A percentile compares a stretch with the other conserved stretches of the same genome.
Evolutionary conservation across 2,113 vertebrate species (phyloP).

Genomic region (Dicerorhinus sumatrensis): DNA sequence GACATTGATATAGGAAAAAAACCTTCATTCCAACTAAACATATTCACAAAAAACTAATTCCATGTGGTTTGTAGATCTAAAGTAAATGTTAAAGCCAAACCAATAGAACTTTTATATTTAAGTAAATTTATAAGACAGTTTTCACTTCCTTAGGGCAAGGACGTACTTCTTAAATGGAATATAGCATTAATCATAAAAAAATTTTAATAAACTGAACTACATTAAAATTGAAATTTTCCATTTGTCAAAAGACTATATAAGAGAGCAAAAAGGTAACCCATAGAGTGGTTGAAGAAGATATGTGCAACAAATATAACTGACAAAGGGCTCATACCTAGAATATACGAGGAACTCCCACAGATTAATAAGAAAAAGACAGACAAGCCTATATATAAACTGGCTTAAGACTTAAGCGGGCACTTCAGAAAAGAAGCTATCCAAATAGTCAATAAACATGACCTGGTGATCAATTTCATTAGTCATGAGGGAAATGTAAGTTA

Average conservation of each 20-base stretch:
- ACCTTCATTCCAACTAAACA: neutral
- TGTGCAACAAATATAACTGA: neutral
- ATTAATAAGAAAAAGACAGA: neutral
- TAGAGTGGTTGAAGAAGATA: neutral
- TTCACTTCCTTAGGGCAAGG: neutral
- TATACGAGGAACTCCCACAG: neutral
- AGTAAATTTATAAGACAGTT: neutral
- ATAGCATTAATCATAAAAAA: neutral
- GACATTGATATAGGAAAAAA: neutral
- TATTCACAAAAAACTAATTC: neutral
- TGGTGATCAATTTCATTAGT: neutral
- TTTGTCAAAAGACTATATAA: neutral
- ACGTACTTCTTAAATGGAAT: neutral
- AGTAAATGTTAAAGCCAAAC: slow-evolving; percentile 38
- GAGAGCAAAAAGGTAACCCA: neutral
- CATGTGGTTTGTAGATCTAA: neutral
- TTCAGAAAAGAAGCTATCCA: neutral
- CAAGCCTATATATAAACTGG: neutral
- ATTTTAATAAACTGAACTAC: neutral
- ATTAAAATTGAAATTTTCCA: slow-evolving; percentile 2
- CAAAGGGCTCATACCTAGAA: neutral
- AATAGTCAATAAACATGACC: neutral
- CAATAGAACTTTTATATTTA: neutral
- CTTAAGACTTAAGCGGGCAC: neutral
- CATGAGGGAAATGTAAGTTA: neutral